Evolutionary conservation across 2,113 vertebrate species (phyloP).

Genomic region (Corythoichthys intestinalis): DNA sequence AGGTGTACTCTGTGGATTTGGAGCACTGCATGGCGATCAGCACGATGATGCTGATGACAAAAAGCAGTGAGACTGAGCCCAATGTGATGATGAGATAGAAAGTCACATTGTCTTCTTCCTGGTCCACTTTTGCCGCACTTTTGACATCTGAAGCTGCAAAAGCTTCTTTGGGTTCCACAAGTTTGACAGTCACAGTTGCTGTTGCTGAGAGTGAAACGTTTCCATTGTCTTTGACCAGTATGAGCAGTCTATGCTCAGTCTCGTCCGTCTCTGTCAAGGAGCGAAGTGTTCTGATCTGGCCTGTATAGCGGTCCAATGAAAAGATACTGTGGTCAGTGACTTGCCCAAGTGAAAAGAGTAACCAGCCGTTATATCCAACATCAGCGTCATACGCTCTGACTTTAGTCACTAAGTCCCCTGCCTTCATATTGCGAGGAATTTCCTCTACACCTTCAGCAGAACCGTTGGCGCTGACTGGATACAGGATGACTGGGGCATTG

Average conservation of each 20-base stretch:
- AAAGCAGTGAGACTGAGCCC: too few relatives aligned
- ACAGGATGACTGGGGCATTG: slow-evolving; percentile 3
- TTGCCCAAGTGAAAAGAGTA: too few relatives aligned
- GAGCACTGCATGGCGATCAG: too few relatives aligned
- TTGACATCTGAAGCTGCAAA: slow-evolving; percentile 22
- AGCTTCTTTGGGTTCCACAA: slow-evolving; percentile 8
- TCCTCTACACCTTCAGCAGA: background rate
- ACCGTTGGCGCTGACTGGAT: slow-evolving; percentile 2
- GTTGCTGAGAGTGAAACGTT: background rate
- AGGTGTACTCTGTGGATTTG: too few relatives aligned
- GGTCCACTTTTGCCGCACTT: too few relatives aligned
- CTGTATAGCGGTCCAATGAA: slow-evolving; percentile 2
- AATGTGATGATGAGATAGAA: too few relatives aligned
- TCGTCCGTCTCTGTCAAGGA: slow-evolving; percentile 1
- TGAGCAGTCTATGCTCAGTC: slow-evolving; percentile 1
- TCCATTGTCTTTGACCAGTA: background rate
- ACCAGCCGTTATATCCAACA: too few relatives aligned
- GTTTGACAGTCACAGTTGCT: slow-evolving; percentile 1
- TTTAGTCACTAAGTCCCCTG: slow-evolving; percentile 1
- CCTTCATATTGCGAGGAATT: background rate
- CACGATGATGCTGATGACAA: too few relatives aligned
- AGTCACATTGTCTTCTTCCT: too few relatives aligned
- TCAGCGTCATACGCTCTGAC: background rate
- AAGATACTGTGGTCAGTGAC: background rate
- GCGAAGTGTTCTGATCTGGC: slow-evolving; percentile 6